Percentiles rank a stretch among this genome's conserved stretches.
These are phyloP conservation scores for Cyprinodon brontotheroides DNA, from an alignment of 2,113 vertebrate genomes.

Conservation along the genomic window DNA sequence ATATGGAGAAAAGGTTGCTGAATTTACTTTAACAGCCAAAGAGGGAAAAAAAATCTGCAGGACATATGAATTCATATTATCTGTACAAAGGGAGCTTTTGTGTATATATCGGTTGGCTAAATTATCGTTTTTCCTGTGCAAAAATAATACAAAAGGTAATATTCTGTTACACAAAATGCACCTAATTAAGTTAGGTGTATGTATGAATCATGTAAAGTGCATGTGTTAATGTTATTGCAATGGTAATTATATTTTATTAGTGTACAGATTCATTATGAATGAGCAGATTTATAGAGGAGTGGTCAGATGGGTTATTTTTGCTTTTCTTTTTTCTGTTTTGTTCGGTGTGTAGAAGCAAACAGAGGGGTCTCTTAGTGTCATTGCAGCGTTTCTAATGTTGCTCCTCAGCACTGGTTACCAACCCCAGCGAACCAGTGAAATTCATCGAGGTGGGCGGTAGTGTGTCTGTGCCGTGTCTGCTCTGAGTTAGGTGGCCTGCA, in stretches of 20 bases:
- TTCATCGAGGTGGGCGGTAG: constrained; percentile 55
- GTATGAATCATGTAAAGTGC: constrained; percentile 1
- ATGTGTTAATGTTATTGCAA: constrained; percentile 3
- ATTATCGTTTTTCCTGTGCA: background rate
- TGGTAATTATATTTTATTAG: background rate
- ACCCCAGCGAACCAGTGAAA: constrained; percentile 49
- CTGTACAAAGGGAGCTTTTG: constrained; percentile 11
- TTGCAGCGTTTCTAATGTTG: constrained; percentile 18
- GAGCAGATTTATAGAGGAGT: background rate
- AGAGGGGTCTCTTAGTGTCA: constrained; percentile 72
- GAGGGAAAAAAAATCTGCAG: constrained; percentile 14
- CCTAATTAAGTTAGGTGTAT: background rate
- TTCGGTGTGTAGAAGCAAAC: constrained; percentile 55
- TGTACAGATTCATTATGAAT: constrained; percentile 3
- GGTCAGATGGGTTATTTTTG: background rate
- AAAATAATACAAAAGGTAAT: background rate
- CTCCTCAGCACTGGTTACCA: constrained; percentile 42
- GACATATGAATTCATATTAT: background rate
- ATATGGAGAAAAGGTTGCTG: constrained; percentile 36
- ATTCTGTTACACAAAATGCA: background rate
- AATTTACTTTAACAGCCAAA: constrained; percentile 27
- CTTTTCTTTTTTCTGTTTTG: constrained; percentile 16
- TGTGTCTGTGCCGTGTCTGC: constrained; percentile 57
- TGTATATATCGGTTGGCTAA: background rate
- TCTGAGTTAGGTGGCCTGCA: constrained; percentile 71